phyloP scores from a whole-genome alignment of 2,113 vertebrate species.

The Cariama cristata region DNA sequence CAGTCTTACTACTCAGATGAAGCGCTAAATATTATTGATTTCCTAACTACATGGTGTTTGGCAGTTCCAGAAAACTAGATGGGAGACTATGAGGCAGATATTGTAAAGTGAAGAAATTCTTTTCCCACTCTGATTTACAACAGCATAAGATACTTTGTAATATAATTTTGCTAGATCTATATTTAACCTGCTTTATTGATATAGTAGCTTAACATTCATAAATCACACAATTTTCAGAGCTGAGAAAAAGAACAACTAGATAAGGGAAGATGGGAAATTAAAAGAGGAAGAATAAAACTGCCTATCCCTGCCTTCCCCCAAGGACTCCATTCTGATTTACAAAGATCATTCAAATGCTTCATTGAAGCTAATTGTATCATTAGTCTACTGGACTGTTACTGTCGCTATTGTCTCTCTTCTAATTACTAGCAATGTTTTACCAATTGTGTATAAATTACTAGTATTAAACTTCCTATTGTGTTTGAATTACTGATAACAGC shows the following conservation, averaged over 20 bases:
- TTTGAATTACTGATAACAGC: not conserved
- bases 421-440: not conserved
- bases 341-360: not conserved
- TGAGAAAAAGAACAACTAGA: not conserved
- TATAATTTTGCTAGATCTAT: not conserved
- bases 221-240: not conserved
- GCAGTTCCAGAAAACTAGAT: not conserved
- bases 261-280: not conserved
- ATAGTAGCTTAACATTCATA: not conserved
- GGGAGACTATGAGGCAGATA: not conserved
- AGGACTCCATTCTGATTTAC: not conserved
- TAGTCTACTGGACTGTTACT: not conserved
- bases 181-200: not conserved
- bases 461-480: not conserved
- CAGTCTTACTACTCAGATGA: not conserved
- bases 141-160: not conserved
- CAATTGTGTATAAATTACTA: constrained; percentile 10
- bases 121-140: not conserved
- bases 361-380: not conserved
- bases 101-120: not conserved
- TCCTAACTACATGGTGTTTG: not conserved
- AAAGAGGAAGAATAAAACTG: not conserved
- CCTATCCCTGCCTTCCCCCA: not conserved
- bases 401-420: not conserved
- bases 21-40: not conserved